Conservation (phyloP, 2,888 invertebrate genomes). For the Diabrotica balteata region DNA sequence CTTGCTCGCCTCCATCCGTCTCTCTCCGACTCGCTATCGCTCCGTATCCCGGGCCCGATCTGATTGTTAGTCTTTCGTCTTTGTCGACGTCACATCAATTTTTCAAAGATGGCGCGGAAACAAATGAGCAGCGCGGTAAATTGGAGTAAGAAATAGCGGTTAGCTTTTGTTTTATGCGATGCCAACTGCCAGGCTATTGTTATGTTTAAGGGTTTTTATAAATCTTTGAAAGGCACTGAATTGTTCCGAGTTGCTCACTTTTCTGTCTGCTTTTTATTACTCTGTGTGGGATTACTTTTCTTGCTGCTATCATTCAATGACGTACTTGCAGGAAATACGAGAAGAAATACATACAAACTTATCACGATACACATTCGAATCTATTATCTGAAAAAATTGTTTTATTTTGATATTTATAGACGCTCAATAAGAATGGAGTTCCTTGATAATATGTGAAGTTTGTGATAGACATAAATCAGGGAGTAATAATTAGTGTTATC, state of each 20-base stretch:
- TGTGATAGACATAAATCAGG: too few relatives aligned
- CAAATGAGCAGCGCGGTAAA: constrained; percentile 62
- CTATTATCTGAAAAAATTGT: too few relatives aligned
- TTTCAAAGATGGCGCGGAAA: constrained; percentile 61
- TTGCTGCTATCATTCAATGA: constrained; percentile 43
- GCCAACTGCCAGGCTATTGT: constrained; percentile 60
- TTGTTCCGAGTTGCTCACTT: constrained; percentile 47
- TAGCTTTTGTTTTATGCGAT: constrained; percentile 62
- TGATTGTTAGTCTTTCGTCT: constrained; percentile 60
- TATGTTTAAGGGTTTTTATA: constrained; percentile 58
- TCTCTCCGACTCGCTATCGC: constrained; percentile 37
- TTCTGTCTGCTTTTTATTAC: constrained; percentile 56
- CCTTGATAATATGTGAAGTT: too few relatives aligned
- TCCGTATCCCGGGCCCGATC: constrained; percentile 53
- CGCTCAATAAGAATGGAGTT: too few relatives aligned
- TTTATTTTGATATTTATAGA: too few relatives aligned
- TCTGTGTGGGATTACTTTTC: constrained; percentile 51
- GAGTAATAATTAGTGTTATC: too few relatives aligned
- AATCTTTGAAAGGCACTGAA: constrained; percentile 54
- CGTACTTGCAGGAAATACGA: constrained; percentile 21
- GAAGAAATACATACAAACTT: too few relatives aligned
- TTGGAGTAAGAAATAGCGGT: constrained; percentile 63
- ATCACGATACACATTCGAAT: too few relatives aligned
- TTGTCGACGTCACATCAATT: constrained; percentile 63
- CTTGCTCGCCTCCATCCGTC: constrained; percentile 31